A percentile compares a stretch with the other conserved stretches of the same genome.
Conservation (phyloP, 1,140 invertebrate species). For the Trichonephila inaurata region DNA sequence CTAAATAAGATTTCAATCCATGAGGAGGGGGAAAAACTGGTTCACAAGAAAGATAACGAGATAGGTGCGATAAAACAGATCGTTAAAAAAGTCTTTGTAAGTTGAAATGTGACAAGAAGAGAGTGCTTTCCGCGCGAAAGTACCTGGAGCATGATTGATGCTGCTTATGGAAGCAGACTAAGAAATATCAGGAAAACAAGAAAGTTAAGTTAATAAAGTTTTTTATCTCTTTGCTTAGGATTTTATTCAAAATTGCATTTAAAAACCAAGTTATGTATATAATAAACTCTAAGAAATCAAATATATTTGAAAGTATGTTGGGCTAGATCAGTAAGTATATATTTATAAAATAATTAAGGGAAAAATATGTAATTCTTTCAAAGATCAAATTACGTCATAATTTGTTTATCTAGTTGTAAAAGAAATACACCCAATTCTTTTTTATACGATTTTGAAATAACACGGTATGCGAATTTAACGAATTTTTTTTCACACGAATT, state of each 20-base stretch:
- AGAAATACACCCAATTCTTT: too few relatives aligned
- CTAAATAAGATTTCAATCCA: background rate
- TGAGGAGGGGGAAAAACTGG: background rate
- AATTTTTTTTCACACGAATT: too few relatives aligned
- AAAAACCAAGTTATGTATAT: background rate
- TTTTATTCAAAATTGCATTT: background rate
- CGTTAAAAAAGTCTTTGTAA: constrained; percentile 6
- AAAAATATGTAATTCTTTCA: too few relatives aligned
- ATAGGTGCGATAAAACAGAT: background rate
- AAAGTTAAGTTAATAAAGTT: background rate
- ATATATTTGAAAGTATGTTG: too few relatives aligned
- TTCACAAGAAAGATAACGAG: background rate
- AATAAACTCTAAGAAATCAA: too few relatives aligned
- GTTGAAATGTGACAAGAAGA: background rate
- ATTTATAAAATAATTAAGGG: too few relatives aligned
- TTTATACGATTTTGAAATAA: too few relatives aligned
- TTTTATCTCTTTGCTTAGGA: background rate
- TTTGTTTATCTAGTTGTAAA: too few relatives aligned
- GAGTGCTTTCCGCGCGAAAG: background rate
- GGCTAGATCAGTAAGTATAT: too few relatives aligned
- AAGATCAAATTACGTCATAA: too few relatives aligned
- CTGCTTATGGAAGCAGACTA: background rate
- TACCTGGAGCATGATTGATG: background rate
- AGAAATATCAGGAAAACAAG: too few relatives aligned
- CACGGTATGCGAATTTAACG: too few relatives aligned